Conservation (phyloP, 1,140 invertebrate species). For the Ridgeia piscesae region DNA sequence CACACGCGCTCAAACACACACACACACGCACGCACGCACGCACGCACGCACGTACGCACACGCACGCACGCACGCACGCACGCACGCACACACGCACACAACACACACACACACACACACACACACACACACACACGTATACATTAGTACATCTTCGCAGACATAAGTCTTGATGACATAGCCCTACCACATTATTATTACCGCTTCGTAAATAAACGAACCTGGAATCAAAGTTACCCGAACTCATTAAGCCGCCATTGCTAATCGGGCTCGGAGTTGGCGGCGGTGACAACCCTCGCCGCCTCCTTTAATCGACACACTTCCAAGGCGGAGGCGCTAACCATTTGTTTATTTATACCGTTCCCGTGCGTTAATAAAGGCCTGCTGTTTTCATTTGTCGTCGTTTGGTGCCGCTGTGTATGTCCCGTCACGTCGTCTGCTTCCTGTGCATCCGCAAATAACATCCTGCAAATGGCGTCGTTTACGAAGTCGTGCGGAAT, state of each 20-base stretch:
- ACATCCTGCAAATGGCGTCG: not conserved
- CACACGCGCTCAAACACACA: not conserved
- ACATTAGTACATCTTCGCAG: not conserved
- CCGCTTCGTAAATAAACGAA: not conserved
- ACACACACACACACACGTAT: not conserved
- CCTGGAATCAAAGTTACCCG: not conserved
- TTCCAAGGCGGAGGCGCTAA: not conserved
- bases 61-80: not conserved
- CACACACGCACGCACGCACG: not conserved
- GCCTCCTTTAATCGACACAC: not conserved
- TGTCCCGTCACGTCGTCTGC: not conserved
- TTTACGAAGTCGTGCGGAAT: not conserved
- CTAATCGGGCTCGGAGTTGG: not conserved
- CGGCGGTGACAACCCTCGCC: not conserved
- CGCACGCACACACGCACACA: not conserved
- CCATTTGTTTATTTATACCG: not conserved
- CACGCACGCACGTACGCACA: not conserved
- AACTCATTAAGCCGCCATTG: not conserved
- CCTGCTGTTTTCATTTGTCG: not conserved
- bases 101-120: not conserved
- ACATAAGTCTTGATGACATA: not conserved
- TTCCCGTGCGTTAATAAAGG: not conserved
- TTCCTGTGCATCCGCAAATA: not conserved
- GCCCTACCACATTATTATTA: not conserved
- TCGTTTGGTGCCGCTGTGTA: not conserved